Percentiles rank a stretch among this genome's conserved stretches.
phyloP scores from a whole-genome alignment of 2,888 invertebrate species.

The Chironomus riparius region DNA sequence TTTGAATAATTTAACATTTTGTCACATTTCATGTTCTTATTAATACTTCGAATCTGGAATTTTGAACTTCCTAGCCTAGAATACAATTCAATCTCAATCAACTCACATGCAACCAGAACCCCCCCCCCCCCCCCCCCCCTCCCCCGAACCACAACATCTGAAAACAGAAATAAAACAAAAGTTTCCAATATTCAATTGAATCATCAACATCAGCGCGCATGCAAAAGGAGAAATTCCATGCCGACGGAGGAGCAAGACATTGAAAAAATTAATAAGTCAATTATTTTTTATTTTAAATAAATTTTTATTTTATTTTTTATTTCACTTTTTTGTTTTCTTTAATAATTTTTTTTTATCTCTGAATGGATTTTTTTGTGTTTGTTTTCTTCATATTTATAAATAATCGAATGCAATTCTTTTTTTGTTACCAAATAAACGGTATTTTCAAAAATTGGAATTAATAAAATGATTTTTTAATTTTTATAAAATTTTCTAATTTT shows the following conservation, averaged over 20 bases:
- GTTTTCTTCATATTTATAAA: neutral
- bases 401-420: neutral
- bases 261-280: conserved; percentile 1
- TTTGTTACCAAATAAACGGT: neutral
- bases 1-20: too few relatives aligned
- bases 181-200: too few relatives aligned
- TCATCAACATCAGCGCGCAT: neutral
- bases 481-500: neutral
- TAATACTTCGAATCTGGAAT: too few relatives aligned
- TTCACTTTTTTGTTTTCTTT: conserved; percentile 14
- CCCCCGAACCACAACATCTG: too few relatives aligned
- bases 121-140: too few relatives aligned
- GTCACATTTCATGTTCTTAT: too few relatives aligned
- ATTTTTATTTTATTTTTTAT: conserved; percentile 17
- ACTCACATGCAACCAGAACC: too few relatives aligned
- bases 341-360: neutral
- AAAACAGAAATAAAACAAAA: too few relatives aligned
- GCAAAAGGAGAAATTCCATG: neutral
- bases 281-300: conserved; percentile 18
- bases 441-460: neutral
- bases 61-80: too few relatives aligned
- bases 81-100: too few relatives aligned
- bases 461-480: neutral
- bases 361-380: too few relatives aligned
- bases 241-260: neutral